Percentiles rank a stretch among this genome's conserved stretches.
Conservation (phyloP, 2,888 invertebrate species). For the Agrochola circellaris region DNA sequence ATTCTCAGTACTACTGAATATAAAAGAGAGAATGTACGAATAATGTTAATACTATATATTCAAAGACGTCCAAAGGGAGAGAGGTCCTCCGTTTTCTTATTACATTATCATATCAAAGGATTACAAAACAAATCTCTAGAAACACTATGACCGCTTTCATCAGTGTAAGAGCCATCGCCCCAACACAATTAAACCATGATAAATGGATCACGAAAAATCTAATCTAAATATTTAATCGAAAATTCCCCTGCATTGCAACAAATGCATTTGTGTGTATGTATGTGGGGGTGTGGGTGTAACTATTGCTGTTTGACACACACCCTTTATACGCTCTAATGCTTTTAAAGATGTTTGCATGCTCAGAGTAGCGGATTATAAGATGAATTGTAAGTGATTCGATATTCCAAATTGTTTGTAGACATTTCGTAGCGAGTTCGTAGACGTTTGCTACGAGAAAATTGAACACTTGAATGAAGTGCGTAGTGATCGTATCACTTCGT, state of each 20-base stretch:
- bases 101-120: conserved; percentile 89
- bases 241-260: conserved; percentile 84
- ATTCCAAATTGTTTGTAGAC: conserved; percentile 20
- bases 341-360: conserved; percentile 46
- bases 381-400: conserved; percentile 22
- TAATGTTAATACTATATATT: conserved; percentile 55
- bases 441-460: conserved; percentile 8
- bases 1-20: conserved; percentile 45
- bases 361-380: conserved; percentile 33
- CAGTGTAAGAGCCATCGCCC: conserved; percentile 81
- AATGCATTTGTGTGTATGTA: conserved; percentile 67
- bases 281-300: conserved; percentile 46
- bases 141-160: conserved; percentile 77
- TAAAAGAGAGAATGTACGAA: conserved; percentile 50
- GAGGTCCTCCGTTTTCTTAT: conserved; percentile 74
- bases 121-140: conserved; percentile 80
- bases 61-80: conserved; percentile 61
- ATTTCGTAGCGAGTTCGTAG: conserved; percentile 42
- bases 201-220: conserved; percentile 90
- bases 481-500: background rate
- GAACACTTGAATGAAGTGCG: background rate
- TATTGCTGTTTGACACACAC: conserved; percentile 60
- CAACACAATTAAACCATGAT: conserved; percentile 89
- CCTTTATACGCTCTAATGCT: conserved; percentile 44
- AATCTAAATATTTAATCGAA: conserved; percentile 91